Conservation (phyloP, 2,797 vertebrate species). For the Sebastes hubbsi region DNA sequence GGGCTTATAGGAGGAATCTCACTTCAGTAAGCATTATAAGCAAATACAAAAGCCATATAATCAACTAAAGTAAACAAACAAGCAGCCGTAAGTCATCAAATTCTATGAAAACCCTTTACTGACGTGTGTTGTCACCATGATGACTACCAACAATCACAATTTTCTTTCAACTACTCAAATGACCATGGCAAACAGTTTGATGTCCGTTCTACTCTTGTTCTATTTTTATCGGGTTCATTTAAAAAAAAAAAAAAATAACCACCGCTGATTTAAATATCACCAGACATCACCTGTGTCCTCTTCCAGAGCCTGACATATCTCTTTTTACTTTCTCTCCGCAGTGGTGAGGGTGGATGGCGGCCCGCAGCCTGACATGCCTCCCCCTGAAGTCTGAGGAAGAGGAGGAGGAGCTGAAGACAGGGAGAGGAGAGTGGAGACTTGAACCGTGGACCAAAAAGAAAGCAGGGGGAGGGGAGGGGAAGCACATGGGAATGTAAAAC, state of each 20-base stretch:
- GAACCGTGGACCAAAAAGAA: constrained; percentile 50
- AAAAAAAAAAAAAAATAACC: background rate
- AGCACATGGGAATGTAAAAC: constrained; percentile 47
- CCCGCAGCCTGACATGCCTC: constrained; percentile 80
- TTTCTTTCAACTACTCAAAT: background rate
- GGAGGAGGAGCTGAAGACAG: constrained; percentile 69
- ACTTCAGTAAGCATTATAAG: too few relatives aligned
- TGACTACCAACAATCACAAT: fast-evolving
- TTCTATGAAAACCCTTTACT: background rate
- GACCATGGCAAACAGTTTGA: background rate
- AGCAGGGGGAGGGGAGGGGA: background rate
- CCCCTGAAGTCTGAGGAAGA: constrained; percentile 84
- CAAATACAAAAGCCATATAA: too few relatives aligned
- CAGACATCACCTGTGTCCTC: background rate
- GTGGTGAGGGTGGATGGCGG: constrained; percentile 88
- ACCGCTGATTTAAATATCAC: constrained; percentile 13
- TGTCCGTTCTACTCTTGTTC: too few relatives aligned
- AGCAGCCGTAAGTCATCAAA: background rate
- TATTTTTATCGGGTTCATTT: background rate
- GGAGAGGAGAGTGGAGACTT: constrained; percentile 32
- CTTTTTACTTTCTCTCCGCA: constrained; percentile 62
- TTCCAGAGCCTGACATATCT: constrained; percentile 20
- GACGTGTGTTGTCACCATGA: too few relatives aligned
- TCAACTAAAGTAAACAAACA: too few relatives aligned
- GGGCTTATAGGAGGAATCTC: too few relatives aligned